phyloP scores from a whole-genome alignment of 2,888 invertebrate species.

The Caenorhabditis imperialis region DNA sequence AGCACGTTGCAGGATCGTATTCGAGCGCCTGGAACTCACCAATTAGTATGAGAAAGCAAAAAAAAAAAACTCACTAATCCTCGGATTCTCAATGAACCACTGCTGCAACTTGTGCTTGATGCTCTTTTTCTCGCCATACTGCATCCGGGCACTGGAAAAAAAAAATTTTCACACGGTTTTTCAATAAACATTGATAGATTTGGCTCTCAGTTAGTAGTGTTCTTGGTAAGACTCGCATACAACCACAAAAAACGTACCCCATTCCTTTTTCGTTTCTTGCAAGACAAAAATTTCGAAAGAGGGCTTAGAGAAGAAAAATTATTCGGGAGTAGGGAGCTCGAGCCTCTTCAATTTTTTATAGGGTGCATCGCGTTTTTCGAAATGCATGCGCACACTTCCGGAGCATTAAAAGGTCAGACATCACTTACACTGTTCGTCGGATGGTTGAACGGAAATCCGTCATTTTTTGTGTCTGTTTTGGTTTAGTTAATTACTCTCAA shows the following conservation, averaged over 20 bases:
- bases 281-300: not conserved
- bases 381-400: too few relatives aligned
- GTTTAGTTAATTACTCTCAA: too few relatives aligned
- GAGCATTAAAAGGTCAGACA: too few relatives aligned
- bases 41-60: not conserved
- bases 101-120: slow-evolving; percentile 98
- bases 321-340: slow-evolving; percentile 16
- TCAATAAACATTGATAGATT: too few relatives aligned
- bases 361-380: slow-evolving; percentile 5
- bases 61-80: slow-evolving; percentile 88
- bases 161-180: too few relatives aligned
- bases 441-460: too few relatives aligned
- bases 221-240: too few relatives aligned
- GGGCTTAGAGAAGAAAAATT: slow-evolving; percentile 26
- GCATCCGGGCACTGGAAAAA: slow-evolving; percentile 96
- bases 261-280: too few relatives aligned
- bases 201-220: not conserved
- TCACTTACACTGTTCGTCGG: too few relatives aligned
- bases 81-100: slow-evolving; percentile 99
- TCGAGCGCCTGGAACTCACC: slow-evolving; percentile 86
- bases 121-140: slow-evolving; percentile 99
- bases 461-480: too few relatives aligned
- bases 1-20: slow-evolving; percentile 97
- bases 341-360: slow-evolving; percentile 40
- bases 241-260: too few relatives aligned